Conservation (phyloP, 2,797 vertebrate genomes). For the Phaenicophaeus curvirostris region DNA sequence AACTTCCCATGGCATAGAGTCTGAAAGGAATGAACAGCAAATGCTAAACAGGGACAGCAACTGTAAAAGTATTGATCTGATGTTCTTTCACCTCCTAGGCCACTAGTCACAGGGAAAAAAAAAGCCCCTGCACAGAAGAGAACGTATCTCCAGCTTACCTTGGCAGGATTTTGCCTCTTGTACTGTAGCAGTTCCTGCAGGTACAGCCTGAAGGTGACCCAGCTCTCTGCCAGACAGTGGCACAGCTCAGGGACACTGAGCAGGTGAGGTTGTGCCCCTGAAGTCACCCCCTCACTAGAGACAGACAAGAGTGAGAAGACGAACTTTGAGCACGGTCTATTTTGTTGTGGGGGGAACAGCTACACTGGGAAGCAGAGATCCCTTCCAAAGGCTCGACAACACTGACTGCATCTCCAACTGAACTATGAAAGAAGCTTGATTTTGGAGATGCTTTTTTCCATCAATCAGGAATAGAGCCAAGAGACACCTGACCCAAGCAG, state of each 20-base stretch:
- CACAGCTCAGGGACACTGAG: slow-evolving; percentile 94
- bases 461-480: not conserved
- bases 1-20: not conserved
- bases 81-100: not conserved
- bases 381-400: not conserved
- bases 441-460: not conserved
- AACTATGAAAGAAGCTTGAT: not conserved
- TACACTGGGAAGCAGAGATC: not conserved
- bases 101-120: not conserved
- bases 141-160: slow-evolving; percentile 79
- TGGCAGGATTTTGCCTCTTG: slow-evolving; percentile 93
- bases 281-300: slow-evolving; percentile 84
- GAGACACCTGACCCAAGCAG: not conserved
- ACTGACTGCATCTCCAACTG: not conserved
- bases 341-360: not conserved
- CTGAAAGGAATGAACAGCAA: not conserved
- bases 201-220: slow-evolving; percentile 92
- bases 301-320: slow-evolving; percentile 70
- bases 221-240: slow-evolving; percentile 95
- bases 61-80: not conserved
- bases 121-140: slow-evolving; percentile 32
- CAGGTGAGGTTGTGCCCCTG: slow-evolving; percentile 85
- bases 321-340: slow-evolving; percentile 11
- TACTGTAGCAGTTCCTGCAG: slow-evolving; percentile 93
- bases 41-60: not conserved